phyloP scores from a whole-genome alignment of 2,888 invertebrate species.

The Erynnis tages region DNA sequence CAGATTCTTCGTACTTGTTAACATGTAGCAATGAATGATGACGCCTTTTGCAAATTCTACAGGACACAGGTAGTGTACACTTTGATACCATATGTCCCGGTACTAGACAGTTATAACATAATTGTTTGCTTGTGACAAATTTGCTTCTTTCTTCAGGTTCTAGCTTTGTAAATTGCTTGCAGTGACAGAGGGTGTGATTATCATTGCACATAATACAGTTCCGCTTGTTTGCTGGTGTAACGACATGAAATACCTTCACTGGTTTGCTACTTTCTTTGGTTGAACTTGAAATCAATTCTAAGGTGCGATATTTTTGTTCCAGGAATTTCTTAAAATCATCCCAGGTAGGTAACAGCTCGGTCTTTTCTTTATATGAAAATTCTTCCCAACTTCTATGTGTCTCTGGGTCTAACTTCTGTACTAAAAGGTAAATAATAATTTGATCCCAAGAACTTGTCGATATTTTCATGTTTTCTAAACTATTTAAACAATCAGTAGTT shows the following conservation, averaged over 20 bases:
- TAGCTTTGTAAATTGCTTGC: slow-evolving; percentile 8
- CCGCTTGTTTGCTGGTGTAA: not conserved
- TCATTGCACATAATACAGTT: not conserved
- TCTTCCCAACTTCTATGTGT: slow-evolving; percentile 33
- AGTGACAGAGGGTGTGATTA: slow-evolving; percentile 11
- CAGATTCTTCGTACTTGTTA: slow-evolving; percentile 10
- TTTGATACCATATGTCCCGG: slow-evolving; percentile 16
- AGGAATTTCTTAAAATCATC: slow-evolving; percentile 20
- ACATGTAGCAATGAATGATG: slow-evolving; percentile 14
- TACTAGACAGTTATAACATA: slow-evolving; percentile 24
- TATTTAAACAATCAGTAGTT: slow-evolving; percentile 21
- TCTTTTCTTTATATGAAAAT: slow-evolving; percentile 9
- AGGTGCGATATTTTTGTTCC: slow-evolving; percentile 26
- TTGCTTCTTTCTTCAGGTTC: slow-evolving; percentile 5
- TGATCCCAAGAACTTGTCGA: slow-evolving; percentile 31
- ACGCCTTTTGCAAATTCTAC: slow-evolving; percentile 19
- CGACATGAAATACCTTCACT: slow-evolving; percentile 13
- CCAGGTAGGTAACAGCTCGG: slow-evolving; percentile 23
- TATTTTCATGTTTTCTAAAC: slow-evolving; percentile 5
- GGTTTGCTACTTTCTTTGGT: not conserved
- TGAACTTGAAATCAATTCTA: slow-evolving; percentile 8
- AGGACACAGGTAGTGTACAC: slow-evolving; percentile 21
- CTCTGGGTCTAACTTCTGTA: slow-evolving; percentile 34
- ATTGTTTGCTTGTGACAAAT: slow-evolving; percentile 5
- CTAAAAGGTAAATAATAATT: slow-evolving; percentile 32